A percentile compares a stretch with the other conserved stretches of the same genome.
Evolutionary conservation across 1,140 invertebrate species (phyloP).

Genomic region (Zaprionus nigranus): DNA sequence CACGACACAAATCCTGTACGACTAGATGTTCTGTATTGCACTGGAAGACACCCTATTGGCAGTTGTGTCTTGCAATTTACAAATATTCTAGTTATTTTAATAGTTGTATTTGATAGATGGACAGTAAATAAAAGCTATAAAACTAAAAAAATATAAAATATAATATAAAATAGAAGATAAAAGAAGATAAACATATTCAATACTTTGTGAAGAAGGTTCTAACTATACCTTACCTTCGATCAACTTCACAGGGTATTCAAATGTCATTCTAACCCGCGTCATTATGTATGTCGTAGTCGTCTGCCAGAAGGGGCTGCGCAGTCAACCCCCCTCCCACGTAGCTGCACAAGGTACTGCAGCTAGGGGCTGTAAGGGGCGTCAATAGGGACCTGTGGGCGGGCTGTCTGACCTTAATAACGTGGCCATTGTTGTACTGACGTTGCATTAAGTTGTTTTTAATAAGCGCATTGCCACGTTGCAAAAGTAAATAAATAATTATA

Average conservation of each 20-base stretch:
- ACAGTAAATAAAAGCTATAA: too few species aligned
- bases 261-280: not conserved
- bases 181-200: too few species aligned
- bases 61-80: too few species aligned
- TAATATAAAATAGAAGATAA: too few species aligned
- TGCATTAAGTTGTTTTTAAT: conserved; percentile 75
- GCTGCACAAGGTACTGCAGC: not conserved
- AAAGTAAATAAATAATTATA: conserved; percentile 80
- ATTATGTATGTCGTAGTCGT: not conserved
- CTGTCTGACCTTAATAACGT: not conserved
- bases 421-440: conserved; percentile 55
- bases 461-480: conserved; percentile 48
- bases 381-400: not conserved
- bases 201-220: too few species aligned
- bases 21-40: not conserved
- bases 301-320: not conserved
- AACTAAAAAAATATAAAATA: too few species aligned
- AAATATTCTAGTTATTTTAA: too few species aligned
- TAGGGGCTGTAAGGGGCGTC: not conserved
- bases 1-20: not conserved
- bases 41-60: not conserved
- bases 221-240: not conserved
- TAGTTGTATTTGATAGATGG: too few species aligned
- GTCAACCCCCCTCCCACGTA: not conserved
- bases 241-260: conserved; percentile 2